Conservation (phyloP, 2,113 vertebrate species). For the Danio rerio region DNA sequence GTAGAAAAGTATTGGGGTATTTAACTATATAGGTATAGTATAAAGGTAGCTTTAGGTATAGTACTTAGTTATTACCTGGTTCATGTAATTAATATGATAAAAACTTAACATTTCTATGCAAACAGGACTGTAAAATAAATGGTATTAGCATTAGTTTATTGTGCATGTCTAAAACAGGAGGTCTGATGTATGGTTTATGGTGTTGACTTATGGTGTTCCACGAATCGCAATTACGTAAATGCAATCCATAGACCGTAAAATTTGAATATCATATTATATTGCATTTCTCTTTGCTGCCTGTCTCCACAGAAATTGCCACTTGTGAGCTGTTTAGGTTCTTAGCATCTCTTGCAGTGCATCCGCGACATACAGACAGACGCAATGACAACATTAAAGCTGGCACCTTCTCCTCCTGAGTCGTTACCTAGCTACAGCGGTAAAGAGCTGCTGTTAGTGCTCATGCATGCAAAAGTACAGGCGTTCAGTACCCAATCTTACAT, state of each 20-base stretch:
- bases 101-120: no score
- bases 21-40: no score
- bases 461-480: neutral
- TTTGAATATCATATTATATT: neutral
- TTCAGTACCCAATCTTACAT: neutral
- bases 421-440: neutral
- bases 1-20: no score
- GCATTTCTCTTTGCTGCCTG: neutral
- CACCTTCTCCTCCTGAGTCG: neutral
- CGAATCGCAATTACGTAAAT: neutral
- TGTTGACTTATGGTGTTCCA: neutral
- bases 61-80: no score
- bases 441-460: slow-evolving; percentile 1
- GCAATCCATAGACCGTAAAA: neutral
- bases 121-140: no score
- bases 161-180: neutral
- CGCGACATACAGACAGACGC: neutral
- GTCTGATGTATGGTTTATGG: neutral
- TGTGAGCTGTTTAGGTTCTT: neutral
- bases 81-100: no score
- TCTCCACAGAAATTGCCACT: neutral
- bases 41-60: no score
- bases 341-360: slow-evolving; percentile 4
- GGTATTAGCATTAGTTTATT: neutral
- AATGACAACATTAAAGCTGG: slow-evolving; percentile 2